Evolutionary conservation across 2,888 invertebrate species (phyloP), one percentile per base, ranked within the genome.

Genomic region (Mimachlamys varia): DNA sequence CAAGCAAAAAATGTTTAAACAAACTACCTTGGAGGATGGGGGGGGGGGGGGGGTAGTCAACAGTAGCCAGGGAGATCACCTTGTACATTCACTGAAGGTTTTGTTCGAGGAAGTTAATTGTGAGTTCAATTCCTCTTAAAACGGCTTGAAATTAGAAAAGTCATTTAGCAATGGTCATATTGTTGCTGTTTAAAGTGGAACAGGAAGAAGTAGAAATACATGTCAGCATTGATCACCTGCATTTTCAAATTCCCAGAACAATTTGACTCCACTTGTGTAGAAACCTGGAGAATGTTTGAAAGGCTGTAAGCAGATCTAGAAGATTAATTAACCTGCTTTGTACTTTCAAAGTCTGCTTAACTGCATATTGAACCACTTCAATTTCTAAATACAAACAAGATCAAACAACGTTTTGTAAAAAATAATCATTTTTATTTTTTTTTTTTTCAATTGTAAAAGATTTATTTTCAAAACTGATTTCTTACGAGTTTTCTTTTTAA

Each of bases 221-320:
- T 4, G 13, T 22, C 50, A 87, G 33, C 87, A 87, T n/a, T 19
- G 22, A 58, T 58, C 58, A 58, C 58, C 19, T 58, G 58, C 58
- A 19, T 27, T 88, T 44, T 33, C 88, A 49, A 49, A 88, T 44
- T 13, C 44, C 88, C 88, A 88, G 49, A 58, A 58, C 58, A 58
- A 22, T 58, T 58, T 19, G n/a, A 58, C 58, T 22, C 19, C 58
- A 58, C 58, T 2, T 76, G 76, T 76, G 33, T 76, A 13, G 76
- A 76, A 76, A 76, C 27, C 76, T 33, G 33, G 27, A 12, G 76
- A 76, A 12, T 76, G 27, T 33, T 33, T 1, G 33, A 10, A 7
- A 33, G 76, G 15, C 22, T 27, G 22, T 2, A 76, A 76, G 76
- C 7, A 33, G 27, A n/a, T n/a, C n/a, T n/a, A n/a, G n/a, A 76